Percentiles rank a stretch among this genome's conserved stretches.
phyloP scores from a whole-genome alignment of 1,140 invertebrate genomes.

The Oryctes rhinoceros region DNA sequence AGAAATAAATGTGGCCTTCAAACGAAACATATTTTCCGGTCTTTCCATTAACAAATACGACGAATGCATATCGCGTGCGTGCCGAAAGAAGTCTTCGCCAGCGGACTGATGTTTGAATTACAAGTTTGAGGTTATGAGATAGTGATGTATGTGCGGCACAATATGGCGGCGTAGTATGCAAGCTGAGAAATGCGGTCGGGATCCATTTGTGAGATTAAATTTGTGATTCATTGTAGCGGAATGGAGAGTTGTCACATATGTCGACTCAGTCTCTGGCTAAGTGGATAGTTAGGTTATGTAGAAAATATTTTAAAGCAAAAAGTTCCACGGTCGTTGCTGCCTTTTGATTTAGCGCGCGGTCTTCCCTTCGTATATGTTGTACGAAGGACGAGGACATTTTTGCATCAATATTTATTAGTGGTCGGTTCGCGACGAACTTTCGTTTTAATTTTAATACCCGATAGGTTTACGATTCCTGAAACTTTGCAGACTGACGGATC shows the following conservation, averaged over 20 bases:
- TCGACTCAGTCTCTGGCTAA: slow-evolving; percentile 61
- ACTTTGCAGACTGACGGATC: slow-evolving; percentile 15
- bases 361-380: not conserved
- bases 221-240: slow-evolving; percentile 65
- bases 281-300: slow-evolving; percentile 61
- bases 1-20: not conserved
- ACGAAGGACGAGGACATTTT: not conserved
- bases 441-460: slow-evolving; percentile 25
- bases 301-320: slow-evolving; percentile 61
- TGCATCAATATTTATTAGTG: slow-evolving; percentile 37
- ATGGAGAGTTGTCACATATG: slow-evolving; percentile 66
- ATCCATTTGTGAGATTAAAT: slow-evolving; percentile 66
- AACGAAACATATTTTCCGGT: not conserved
- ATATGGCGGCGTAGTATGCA: slow-evolving; percentile 54
- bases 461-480: not conserved
- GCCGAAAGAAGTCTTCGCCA: slow-evolving; percentile 15
- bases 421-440: not conserved
- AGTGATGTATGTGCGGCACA: slow-evolving; percentile 58
- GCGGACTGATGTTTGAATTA: slow-evolving; percentile 43
- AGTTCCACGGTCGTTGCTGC: slow-evolving; percentile 44
- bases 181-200: slow-evolving; percentile 57
- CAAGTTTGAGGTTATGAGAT: slow-evolving; percentile 55
- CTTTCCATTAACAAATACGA: slow-evolving; percentile 22
- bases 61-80: not conserved
- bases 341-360: slow-evolving; percentile 52